Percentiles rank a stretch among this genome's conserved stretches.
These are phyloP conservation scores for Nebria brevicollis DNA, from an alignment of 2,888 invertebrate genomes.

Conservation along the genomic window DNA sequence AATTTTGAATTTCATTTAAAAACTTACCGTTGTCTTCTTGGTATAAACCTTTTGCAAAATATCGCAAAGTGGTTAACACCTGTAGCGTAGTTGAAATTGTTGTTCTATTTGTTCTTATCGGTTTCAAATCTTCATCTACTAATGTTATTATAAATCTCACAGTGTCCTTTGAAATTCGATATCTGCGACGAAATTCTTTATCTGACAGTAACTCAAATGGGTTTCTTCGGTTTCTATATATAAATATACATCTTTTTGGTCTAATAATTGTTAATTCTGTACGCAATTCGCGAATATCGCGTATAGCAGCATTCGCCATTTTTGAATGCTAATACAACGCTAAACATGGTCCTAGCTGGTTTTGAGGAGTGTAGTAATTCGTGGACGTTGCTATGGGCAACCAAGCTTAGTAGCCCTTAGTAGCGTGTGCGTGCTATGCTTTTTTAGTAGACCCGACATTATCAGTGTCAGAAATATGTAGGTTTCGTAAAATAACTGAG, in stretches of 20 bases:
- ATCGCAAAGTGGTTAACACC: not conserved
- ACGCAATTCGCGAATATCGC: conserved; percentile 4
- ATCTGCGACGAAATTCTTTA: conserved; percentile 8
- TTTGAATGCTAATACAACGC: conserved; percentile 9
- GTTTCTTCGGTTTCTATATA: conserved; percentile 14
- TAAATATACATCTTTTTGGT: conserved; percentile 10
- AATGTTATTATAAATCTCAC: not conserved
- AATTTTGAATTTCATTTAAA: no score
- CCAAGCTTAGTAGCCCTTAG: no score
- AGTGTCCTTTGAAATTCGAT: not conserved
- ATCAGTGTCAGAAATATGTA: no score
- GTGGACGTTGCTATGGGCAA: no score
- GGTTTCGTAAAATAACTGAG: no score
- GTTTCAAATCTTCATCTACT: conserved; percentile 6
- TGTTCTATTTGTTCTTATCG: not conserved
- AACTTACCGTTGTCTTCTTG: not conserved
- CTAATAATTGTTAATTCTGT: conserved; percentile 14
- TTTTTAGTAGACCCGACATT: no score
- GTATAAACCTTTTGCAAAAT: not conserved
- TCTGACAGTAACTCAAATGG: conserved; percentile 9
- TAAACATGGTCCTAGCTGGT: not conserved
- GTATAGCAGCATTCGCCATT: conserved; percentile 13
- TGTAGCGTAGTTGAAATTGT: not conserved
- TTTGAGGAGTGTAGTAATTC: not conserved
- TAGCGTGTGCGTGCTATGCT: no score